Percentiles rank a stretch among this genome's conserved stretches.
Conservation (phyloP, 2,888 invertebrate species). For the Luffia ferchaultella region DNA sequence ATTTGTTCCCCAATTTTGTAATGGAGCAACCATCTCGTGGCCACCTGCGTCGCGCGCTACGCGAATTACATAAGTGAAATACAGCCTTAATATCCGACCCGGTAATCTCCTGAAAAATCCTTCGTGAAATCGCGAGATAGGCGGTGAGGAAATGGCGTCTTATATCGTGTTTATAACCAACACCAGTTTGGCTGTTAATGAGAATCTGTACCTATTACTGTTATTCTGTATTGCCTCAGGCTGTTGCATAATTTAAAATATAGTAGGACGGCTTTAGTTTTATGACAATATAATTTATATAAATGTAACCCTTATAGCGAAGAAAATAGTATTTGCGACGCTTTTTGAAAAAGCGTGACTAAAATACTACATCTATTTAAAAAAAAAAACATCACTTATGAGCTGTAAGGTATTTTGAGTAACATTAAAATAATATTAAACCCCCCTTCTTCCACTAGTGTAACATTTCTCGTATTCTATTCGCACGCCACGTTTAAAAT, state of each 20-base stretch:
- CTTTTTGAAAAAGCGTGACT: no score
- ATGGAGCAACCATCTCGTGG: slow-evolving; percentile 8
- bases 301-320: no score
- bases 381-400: no score
- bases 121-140: slow-evolving; percentile 37
- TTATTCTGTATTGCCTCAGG: no score
- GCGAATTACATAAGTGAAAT: slow-evolving; percentile 41
- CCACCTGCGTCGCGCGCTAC: slow-evolving; percentile 26
- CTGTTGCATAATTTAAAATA: no score
- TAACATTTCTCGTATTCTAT: slow-evolving; percentile 40
- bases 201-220: slow-evolving; percentile 1
- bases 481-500: slow-evolving; percentile 61
- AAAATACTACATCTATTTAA: no score
- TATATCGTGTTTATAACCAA: slow-evolving; percentile 5
- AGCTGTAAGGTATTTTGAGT: no score
- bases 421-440: no score
- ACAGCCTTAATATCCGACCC: slow-evolving; percentile 36
- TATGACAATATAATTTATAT: no score
- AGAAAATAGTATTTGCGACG: no score
- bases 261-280: no score
- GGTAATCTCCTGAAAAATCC: slow-evolving; percentile 39
- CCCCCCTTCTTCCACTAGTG: no score
- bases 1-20: background rate
- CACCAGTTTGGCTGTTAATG: slow-evolving; percentile 6
- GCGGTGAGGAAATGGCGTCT: slow-evolving; percentile 14